Evolutionary conservation across 2,113 vertebrate species (phyloP).

Genomic region (Nycticebus coucang): DNA sequence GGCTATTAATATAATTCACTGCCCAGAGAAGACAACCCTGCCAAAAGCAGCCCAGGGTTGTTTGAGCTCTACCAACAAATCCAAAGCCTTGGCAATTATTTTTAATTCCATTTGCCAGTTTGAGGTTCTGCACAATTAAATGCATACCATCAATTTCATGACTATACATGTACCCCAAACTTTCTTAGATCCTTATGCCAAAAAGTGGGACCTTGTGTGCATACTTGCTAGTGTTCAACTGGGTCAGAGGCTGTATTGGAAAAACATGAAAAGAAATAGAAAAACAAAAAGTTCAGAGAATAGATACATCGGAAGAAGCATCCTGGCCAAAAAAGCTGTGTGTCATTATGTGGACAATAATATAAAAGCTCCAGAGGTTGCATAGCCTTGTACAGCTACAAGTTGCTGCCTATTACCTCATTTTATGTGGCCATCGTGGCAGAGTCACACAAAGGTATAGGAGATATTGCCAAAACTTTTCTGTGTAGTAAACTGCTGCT

Average conservation of each 20-base stretch:
- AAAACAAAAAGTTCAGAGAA: background rate
- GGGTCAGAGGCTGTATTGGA: background rate
- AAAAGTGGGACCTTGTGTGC: background rate
- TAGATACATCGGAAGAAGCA: background rate
- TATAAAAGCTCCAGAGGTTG: background rate
- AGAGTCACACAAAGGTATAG: background rate
- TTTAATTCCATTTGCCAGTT: constrained; percentile 65
- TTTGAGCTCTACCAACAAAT: constrained; percentile 62
- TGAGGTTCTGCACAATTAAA: constrained; percentile 65
- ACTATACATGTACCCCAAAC: constrained; percentile 53
- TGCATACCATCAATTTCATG: constrained; percentile 51
- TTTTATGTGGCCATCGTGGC: constrained; percentile 3
- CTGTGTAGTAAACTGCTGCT: background rate
- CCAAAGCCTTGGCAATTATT: constrained; percentile 58
- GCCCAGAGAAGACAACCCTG: constrained; percentile 36
- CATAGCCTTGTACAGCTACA: background rate
- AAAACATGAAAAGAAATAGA: constrained; percentile 6
- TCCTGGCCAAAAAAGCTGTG: background rate
- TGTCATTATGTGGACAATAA: background rate
- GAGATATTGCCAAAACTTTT: background rate
- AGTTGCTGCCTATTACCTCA: constrained; percentile 4
- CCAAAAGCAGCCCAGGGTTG: constrained; percentile 60
- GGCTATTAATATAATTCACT: constrained; percentile 67
- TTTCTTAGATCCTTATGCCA: constrained; percentile 38
- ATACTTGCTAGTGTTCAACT: background rate